Evolutionary conservation across 2,113 vertebrate genomes (phyloP).

Genomic region (Lasiurus cinereus): DNA sequence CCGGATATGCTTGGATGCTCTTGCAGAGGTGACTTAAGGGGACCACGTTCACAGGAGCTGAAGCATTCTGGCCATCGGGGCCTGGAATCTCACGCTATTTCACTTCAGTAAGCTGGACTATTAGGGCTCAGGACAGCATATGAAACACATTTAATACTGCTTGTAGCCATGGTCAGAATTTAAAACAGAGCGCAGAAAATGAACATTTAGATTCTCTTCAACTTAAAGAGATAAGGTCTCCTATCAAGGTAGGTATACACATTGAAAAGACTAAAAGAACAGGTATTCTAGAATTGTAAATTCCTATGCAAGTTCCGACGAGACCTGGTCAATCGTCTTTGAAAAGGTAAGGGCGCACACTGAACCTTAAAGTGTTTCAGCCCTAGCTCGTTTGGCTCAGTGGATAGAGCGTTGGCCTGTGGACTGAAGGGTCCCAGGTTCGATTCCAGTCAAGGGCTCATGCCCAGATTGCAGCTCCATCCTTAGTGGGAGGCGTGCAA

Average conservation of each 20-base stretch:
- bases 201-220: background rate
- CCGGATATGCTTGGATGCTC: conserved; percentile 55
- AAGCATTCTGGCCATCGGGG: background rate
- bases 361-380: background rate
- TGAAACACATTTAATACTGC: background rate
- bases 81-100: background rate
- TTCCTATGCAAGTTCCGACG: background rate
- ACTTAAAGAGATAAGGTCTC: background rate
- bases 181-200: background rate
- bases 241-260: background rate
- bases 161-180: background rate
- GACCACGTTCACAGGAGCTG: background rate
- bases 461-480: no score
- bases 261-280: background rate
- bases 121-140: background rate
- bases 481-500: no score
- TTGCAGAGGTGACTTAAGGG: conserved; percentile 40
- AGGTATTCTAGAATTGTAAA: background rate
- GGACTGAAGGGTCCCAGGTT: no score
- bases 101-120: background rate
- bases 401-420: no score
- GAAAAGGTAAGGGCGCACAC: background rate
- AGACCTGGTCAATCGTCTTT: background rate
- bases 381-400: no score
- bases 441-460: no score